Evolutionary conservation across 2,888 invertebrate species (phyloP).

Genomic region (Dolichomitus sp.): DNA sequence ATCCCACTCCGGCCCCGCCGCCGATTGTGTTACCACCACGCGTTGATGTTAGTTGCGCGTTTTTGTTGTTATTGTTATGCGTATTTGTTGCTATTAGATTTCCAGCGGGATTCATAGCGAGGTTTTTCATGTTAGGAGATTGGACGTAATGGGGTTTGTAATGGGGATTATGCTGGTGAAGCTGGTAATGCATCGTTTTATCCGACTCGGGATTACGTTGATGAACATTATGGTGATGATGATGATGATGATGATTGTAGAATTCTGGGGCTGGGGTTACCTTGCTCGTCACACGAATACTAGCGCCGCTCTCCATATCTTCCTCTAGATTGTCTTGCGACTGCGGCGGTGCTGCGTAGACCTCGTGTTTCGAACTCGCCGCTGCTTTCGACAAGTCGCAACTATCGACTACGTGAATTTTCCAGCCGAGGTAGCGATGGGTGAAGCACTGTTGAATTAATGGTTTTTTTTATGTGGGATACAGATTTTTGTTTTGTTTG

Average conservation of each 20-base stretch:
- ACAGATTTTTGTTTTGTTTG: background rate
- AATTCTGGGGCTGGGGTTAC: slow-evolving; percentile 83
- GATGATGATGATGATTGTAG: slow-evolving; percentile 78
- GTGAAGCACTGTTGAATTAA: slow-evolving; percentile 92
- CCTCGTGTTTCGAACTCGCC: slow-evolving; percentile 88
- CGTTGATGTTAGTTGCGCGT: slow-evolving; percentile 47
- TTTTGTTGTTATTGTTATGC: slow-evolving; percentile 23
- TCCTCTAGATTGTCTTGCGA: slow-evolving; percentile 76
- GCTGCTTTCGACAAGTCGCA: slow-evolving; percentile 89
- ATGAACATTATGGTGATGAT: slow-evolving; percentile 65
- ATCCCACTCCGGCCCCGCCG: slow-evolving; percentile 14
- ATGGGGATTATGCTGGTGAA: slow-evolving; percentile 57
- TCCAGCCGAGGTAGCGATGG: slow-evolving; percentile 98
- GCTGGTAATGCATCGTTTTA: slow-evolving; percentile 55
- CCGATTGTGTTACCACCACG: slow-evolving; percentile 20
- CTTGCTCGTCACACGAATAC: slow-evolving; percentile 81
- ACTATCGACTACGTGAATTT: slow-evolving; percentile 95
- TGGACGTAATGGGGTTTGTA: slow-evolving; percentile 71
- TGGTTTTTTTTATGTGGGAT: background rate
- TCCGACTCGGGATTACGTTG: slow-evolving; percentile 66
- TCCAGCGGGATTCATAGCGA: slow-evolving; percentile 58
- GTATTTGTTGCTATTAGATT: slow-evolving; percentile 28
- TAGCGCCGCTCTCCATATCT: slow-evolving; percentile 80
- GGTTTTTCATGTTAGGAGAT: slow-evolving; percentile 75
- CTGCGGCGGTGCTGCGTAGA: slow-evolving; percentile 87